Evolutionary conservation across 2,797 vertebrate genomes (phyloP).

Genomic region (Pogoniulus pusillus): DNA sequence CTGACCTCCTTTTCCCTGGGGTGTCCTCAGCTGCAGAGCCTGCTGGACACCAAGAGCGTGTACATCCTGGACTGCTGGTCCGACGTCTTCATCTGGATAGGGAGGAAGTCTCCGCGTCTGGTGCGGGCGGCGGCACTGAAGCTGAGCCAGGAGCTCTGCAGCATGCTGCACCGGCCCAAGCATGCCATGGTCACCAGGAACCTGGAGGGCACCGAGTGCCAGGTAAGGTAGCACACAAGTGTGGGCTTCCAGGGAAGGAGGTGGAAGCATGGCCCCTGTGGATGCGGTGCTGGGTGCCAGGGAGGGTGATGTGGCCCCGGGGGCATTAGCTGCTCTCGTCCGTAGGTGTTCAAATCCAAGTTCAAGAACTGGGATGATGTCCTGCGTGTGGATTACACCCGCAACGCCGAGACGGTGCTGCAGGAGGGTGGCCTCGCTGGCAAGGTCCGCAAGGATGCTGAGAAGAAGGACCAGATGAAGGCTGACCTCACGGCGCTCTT

Average conservation of each 20-base stretch:
- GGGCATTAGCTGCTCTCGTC: fast-evolving
- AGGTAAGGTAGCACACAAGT: constrained; percentile 75
- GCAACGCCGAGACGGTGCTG: constrained; percentile 89
- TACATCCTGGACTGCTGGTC: constrained; percentile 99
- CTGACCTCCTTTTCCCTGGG: neutral
- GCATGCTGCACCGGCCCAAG: constrained; percentile 95
- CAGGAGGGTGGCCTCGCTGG: constrained; percentile 81
- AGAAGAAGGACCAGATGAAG: constrained; percentile 96
- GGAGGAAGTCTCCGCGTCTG: constrained; percentile 92
- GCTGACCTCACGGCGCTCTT: constrained; percentile 96
- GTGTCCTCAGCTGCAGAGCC: constrained; percentile 84
- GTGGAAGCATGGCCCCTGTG: neutral
- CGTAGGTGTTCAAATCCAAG: constrained; percentile 95
- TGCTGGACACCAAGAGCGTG: constrained; percentile 94
- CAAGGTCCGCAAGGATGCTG: constrained; percentile 92
- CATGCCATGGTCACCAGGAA: constrained; percentile 91
- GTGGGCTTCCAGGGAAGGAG: no score
- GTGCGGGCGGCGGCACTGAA: constrained; percentile 95
- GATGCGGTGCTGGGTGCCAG: neutral
- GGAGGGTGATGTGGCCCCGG: neutral
- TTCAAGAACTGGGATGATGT: constrained; percentile 99
- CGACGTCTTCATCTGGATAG: constrained; percentile 98
- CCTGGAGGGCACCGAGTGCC: constrained; percentile 93
- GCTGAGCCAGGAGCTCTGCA: constrained; percentile 94
- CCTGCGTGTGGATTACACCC: constrained; percentile 93